A percentile compares a stretch with the other conserved stretches of the same genome.
Evolutionary conservation across 2,113 vertebrate genomes (phyloP).

Genomic region (Emydura subglobosa): DNA sequence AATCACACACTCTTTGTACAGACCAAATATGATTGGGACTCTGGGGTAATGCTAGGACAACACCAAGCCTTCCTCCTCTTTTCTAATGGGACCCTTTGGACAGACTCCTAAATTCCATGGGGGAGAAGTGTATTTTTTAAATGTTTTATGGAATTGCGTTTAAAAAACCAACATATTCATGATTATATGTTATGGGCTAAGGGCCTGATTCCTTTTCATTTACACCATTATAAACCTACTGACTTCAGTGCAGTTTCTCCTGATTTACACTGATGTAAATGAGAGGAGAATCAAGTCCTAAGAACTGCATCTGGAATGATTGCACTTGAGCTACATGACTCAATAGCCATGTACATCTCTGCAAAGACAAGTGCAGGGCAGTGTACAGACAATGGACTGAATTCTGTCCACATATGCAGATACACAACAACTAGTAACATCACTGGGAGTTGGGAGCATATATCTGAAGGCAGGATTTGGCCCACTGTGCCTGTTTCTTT

Average conservation of each 20-base stretch:
- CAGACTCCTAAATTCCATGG: not conserved
- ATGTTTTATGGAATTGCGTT: not conserved
- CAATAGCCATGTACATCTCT: accelerated
- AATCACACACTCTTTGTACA: not conserved
- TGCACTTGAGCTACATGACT: not conserved
- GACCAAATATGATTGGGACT: not conserved
- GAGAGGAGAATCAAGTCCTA: not conserved
- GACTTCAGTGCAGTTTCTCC: not conserved
- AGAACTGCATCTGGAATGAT: not conserved
- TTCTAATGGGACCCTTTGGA: not conserved
- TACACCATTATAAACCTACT: accelerated
- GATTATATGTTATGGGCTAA: not conserved
- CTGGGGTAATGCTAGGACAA: not conserved
- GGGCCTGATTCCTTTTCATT: not conserved
- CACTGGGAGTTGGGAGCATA: accelerated
- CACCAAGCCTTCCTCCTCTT: not conserved
- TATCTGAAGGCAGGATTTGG: not conserved
- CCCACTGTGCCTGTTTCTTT: not conserved
- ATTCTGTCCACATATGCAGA: not conserved
- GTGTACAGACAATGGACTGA: accelerated
- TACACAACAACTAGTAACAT: not conserved
- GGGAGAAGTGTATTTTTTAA: not conserved
- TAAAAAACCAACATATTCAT: not conserved
- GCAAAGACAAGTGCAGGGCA: accelerated
- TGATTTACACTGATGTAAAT: not conserved